Conservation (phyloP, 1,140 invertebrate species). For the Rhagoletis zephyria region DNA sequence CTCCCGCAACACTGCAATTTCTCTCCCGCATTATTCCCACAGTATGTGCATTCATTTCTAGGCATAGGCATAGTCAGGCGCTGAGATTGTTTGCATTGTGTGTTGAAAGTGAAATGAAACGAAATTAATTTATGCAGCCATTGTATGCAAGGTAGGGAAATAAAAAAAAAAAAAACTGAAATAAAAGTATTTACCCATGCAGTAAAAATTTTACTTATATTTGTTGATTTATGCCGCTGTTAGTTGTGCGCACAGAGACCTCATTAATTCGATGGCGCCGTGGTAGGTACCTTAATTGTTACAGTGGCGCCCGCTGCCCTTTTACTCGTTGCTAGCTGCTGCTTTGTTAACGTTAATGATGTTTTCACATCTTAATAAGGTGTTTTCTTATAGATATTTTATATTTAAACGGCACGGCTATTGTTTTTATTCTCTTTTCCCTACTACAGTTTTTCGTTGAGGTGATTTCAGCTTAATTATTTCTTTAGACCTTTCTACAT, state of each 20-base stretch:
- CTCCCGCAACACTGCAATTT: neutral
- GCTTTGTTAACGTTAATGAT: neutral
- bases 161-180: neutral
- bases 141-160: slow-evolving; percentile 19
- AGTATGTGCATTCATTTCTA: too few relatives aligned
- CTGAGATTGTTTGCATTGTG: slow-evolving; percentile 13
- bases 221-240: neutral
- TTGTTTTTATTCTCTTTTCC: neutral
- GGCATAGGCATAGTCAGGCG: neutral
- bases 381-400: neutral
- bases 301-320: neutral
- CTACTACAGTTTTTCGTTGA: neutral
- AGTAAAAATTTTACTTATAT: neutral
- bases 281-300: neutral
- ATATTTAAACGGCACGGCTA: too few relatives aligned
- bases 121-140: slow-evolving; percentile 41
- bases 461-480: neutral
- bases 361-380: neutral
- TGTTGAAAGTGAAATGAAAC: slow-evolving; percentile 49
- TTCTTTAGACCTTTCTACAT: neutral
- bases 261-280: neutral
- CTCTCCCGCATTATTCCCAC: slow-evolving; percentile 12
- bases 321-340: neutral
- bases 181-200: neutral
- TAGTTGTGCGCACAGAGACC: neutral